Evolutionary conservation across 2,888 invertebrate genomes (phyloP), one percentile per base, ranked within the genome.

Genomic region (Pilophorus perplexus): DNA sequence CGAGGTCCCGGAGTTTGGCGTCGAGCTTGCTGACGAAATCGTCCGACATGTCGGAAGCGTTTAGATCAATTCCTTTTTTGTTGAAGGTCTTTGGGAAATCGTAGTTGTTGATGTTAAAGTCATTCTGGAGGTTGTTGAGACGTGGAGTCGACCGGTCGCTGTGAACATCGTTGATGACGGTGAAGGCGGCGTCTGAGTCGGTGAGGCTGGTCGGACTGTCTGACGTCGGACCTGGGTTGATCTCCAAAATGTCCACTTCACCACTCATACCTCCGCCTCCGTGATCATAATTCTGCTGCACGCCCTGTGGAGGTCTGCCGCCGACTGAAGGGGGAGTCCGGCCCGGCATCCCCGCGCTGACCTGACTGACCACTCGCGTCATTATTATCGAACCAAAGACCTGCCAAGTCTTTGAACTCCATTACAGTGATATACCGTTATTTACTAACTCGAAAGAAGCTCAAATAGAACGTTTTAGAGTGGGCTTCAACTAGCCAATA

Each of bases 1-100:
- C 85, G 57, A 89, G 80, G 67, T 84, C 83, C 33, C 84, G 80
- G 67, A 90, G 78, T 75, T 88, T 88, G 42, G 84, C 84, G 75
- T 88, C 88, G 68, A 90, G 80, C 38, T 66, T 69, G 68, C 76
- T 76, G 8, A 81, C 66, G 72, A 72, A 79, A 77, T 8, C 80
- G n/a, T 67, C 67, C 44, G 64, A 44, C 54, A 40, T 50, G 37
- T 57, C 33, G 25, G 67, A 57, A 2, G 22, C 23, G 28, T 12
- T 48, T 2, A 69, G 37, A 37, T 55, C 62, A 20, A 66, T 60
- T 0, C 18, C 22, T 12, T 54, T 38, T 23, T 66, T 67, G 40
- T 16, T 52, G 37, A 66, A 44, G n/a, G 57, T 28, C 46, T 66
- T 66, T 57, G 44, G 20, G 12, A 44, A 27, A 4, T 16, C 14